phyloP scores from a whole-genome alignment of 2,797 vertebrate genomes.

The Limnodromus scolopaceus region DNA sequence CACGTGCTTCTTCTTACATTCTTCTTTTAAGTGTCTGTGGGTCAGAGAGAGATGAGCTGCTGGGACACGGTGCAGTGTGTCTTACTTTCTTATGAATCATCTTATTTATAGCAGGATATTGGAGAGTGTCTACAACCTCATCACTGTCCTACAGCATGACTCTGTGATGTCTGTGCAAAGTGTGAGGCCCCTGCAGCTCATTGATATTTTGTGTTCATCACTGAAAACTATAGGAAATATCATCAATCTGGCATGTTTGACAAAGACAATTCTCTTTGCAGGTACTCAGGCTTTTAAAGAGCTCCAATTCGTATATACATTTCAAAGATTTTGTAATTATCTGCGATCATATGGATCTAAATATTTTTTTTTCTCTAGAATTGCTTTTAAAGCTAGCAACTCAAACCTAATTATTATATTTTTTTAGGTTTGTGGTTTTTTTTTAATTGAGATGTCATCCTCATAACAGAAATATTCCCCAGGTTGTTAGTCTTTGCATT shows the following conservation, averaged over 20 bases:
- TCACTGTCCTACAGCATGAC: background rate
- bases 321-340: background rate
- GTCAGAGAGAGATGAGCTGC: background rate
- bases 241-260: background rate
- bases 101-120: background rate
- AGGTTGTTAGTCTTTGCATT: background rate
- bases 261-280: background rate
- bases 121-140: background rate
- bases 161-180: background rate
- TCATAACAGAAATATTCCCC: background rate
- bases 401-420: background rate
- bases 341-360: background rate
- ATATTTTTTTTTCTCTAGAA: background rate
- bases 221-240: background rate
- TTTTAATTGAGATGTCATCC: background rate
- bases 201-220: background rate
- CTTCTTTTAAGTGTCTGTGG: background rate
- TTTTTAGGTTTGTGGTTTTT: too few species aligned
- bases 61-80: rapidly evolving
- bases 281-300: background rate
- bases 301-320: rapidly evolving
- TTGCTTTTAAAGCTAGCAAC: background rate
- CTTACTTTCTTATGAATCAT: background rate
- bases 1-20: background rate
- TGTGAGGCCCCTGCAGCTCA: background rate